Conservation (phyloP, 1,140 invertebrate species). For the Pogonomyrmex californicus region DNA sequence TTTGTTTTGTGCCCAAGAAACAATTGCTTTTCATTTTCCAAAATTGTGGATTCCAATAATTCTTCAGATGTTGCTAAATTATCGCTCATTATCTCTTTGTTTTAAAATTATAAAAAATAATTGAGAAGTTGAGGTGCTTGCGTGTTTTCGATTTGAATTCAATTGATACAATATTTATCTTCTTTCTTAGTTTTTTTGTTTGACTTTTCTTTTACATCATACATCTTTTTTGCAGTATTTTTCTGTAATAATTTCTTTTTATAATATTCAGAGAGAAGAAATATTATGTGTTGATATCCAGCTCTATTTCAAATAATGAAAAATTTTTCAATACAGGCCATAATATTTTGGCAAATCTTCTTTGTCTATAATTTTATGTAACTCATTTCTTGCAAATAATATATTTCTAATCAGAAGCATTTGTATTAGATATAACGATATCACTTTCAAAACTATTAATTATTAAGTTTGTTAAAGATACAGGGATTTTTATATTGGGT, state of each 20-base stretch:
- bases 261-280: conserved; percentile 10
- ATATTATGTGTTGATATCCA: not conserved
- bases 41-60: too few relatives aligned
- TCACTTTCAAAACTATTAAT: not conserved
- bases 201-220: not conserved
- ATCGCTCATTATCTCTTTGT: conserved; percentile 1
- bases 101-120: not conserved
- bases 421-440: conserved; percentile 4
- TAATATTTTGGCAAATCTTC: conserved; percentile 7
- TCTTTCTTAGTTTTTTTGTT: too few relatives aligned
- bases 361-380: conserved; percentile 16
- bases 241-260: not conserved
- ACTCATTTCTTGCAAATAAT: not conserved
- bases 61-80: too few relatives aligned
- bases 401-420: not conserved
- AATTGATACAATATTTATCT: too few relatives aligned
- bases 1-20: too few relatives aligned
- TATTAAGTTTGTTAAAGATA: conserved; percentile 8
- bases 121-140: conserved; percentile 2
- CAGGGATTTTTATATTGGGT: conserved; percentile 9
- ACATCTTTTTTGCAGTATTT: not conserved
- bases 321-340: conserved; percentile 2
- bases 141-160: too few relatives aligned
- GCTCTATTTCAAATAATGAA: not conserved
- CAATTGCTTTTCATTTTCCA: too few relatives aligned